A percentile compares a stretch with the other conserved stretches of the same genome.
Evolutionary conservation across 1,140 invertebrate genomes (phyloP).

Genomic region (Augochlora pura): DNA sequence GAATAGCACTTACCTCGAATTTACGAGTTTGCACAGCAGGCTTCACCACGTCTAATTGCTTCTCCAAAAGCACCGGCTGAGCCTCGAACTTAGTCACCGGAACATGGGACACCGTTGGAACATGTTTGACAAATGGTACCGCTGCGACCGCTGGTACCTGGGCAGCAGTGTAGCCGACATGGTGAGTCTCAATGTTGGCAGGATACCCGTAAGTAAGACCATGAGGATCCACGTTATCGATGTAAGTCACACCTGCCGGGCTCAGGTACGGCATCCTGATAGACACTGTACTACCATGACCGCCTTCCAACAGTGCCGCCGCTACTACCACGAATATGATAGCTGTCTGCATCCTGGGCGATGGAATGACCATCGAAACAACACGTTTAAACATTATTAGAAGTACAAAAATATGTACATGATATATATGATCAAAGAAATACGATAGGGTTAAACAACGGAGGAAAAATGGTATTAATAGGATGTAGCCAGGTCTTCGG

Average conservation of each 20-base stretch:
- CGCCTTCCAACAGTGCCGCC: slow-evolving; percentile 70
- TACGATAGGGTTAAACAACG: no score
- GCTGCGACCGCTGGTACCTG: slow-evolving; percentile 72
- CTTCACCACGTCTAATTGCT: slow-evolving; percentile 81
- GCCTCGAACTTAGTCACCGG: slow-evolving; percentile 80
- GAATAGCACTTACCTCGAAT: slow-evolving; percentile 70
- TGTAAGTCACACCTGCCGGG: slow-evolving; percentile 79
- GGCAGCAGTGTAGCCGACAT: slow-evolving; percentile 71
- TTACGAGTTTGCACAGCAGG: slow-evolving; percentile 79
- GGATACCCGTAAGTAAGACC: slow-evolving; percentile 62
- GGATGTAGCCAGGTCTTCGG: no score
- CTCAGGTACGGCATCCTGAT: slow-evolving; percentile 78
- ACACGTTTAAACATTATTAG: no score
- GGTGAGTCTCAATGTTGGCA: slow-evolving; percentile 70
- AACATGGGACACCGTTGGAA: slow-evolving; percentile 79
- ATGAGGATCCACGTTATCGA: slow-evolving; percentile 67
- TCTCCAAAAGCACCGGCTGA: slow-evolving; percentile 80
- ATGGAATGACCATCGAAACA: neutral
- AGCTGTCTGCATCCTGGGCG: slow-evolving; percentile 64
- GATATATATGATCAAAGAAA: no score
- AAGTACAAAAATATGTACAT: no score
- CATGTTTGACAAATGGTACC: slow-evolving; percentile 80
- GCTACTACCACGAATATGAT: slow-evolving; percentile 65
- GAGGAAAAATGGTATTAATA: no score
- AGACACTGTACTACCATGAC: slow-evolving; percentile 68